phyloP scores from a whole-genome alignment of 2,113 vertebrate genomes.

The Epinephelus lanceolatus region DNA sequence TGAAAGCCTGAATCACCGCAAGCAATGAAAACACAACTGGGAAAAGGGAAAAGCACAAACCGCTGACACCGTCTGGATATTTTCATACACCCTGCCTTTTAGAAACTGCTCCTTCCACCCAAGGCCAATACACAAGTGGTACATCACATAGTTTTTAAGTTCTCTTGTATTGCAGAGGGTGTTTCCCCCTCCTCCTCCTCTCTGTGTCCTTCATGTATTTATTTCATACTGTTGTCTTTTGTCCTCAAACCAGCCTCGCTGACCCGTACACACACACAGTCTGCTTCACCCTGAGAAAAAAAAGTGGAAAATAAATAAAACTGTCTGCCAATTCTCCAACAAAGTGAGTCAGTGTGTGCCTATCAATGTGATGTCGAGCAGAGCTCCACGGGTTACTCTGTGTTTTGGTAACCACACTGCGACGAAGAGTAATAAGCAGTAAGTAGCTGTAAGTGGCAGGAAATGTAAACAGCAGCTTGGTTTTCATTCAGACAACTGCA shows the following conservation, averaged over 20 bases:
- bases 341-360: conserved; percentile 49
- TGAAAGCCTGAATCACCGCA: conserved; percentile 53
- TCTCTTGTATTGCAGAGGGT: neutral
- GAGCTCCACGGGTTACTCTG: conserved; percentile 48
- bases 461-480: conserved; percentile 70
- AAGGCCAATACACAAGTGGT: conserved; percentile 57
- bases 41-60: conserved; percentile 61
- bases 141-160: conserved; percentile 18
- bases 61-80: conserved; percentile 73
- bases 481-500: conserved; percentile 60
- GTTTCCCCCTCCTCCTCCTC: no score
- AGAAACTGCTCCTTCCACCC: conserved; percentile 46
- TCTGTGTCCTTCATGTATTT: conserved; percentile 5
- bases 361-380: conserved; percentile 66
- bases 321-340: conserved; percentile 51
- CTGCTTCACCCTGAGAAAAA: conserved; percentile 42
- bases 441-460: conserved; percentile 72
- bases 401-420: conserved; percentile 73
- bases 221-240: conserved; percentile 32
- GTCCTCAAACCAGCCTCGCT: conserved; percentile 35
- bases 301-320: conserved; percentile 63
- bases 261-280: conserved; percentile 37
- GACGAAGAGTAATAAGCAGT: conserved; percentile 63
- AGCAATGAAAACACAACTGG: conserved; percentile 68
- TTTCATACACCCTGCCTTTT: conserved; percentile 59